Conservation (phyloP, 1,140 invertebrate species). For the Trachymyrmex septentrionalis region DNA sequence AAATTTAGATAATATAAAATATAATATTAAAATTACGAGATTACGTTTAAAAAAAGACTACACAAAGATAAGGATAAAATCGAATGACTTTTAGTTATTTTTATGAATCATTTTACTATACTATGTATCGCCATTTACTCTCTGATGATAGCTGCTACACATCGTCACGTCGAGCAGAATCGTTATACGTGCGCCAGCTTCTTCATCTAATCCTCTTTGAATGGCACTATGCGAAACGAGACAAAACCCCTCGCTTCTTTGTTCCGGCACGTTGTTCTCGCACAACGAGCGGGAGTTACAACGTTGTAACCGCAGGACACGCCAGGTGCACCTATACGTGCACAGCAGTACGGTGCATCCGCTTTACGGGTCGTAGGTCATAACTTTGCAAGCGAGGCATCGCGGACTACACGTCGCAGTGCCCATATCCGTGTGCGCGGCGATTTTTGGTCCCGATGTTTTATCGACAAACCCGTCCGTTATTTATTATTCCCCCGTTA, state of each 20-base stretch:
- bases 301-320: conserved; percentile 53
- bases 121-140: conserved; percentile 1
- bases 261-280: conserved; percentile 49
- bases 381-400: conserved; percentile 43
- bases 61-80: neutral
- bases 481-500: conserved; percentile 72
- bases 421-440: neutral
- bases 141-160: neutral
- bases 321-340: conserved; percentile 43
- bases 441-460: conserved; percentile 56
- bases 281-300: conserved; percentile 44
- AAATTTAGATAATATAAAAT: neutral
- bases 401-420: neutral
- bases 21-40: neutral
- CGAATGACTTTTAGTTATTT: neutral
- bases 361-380: conserved; percentile 35
- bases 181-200: neutral
- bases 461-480: conserved; percentile 69
- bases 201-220: conserved; percentile 47
- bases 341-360: conserved; percentile 15
- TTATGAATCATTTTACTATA: neutral
- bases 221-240: conserved; percentile 19
- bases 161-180: neutral
- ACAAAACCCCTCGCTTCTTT: conserved; percentile 53
- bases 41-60: neutral